Conservation (phyloP, 2,797 vertebrate genomes). For the Stomatorhinus walkeri region DNA sequence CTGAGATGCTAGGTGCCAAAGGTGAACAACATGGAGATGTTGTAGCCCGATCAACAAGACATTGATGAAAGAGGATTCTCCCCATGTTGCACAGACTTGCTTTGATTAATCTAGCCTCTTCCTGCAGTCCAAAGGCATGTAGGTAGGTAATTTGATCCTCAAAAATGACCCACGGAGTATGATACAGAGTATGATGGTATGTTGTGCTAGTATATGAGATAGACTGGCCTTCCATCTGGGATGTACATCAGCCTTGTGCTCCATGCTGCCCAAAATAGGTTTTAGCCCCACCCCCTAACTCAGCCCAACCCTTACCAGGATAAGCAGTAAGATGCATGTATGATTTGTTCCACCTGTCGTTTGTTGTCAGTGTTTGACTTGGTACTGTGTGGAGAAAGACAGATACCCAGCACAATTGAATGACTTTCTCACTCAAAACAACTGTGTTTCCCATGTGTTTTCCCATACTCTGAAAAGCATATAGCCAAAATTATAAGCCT, state of each 20-base stretch:
- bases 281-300: not conserved
- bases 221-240: not conserved
- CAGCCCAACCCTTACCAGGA: not conserved
- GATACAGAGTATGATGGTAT: not conserved
- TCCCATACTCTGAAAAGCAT: not conserved
- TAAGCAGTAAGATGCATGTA: not conserved
- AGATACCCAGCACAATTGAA: not conserved
- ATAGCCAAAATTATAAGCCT: not conserved
- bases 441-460: not conserved
- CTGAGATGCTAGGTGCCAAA: not conserved
- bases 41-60: not conserved
- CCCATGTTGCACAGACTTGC: not conserved
- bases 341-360: not conserved
- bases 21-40: not conserved
- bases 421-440: not conserved
- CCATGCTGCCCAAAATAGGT: not conserved
- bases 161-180: not conserved
- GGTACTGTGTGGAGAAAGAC: not conserved
- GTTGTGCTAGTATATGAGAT: not conserved
- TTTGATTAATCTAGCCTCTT: not conserved
- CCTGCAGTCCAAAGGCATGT: not conserved
- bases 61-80: not conserved
- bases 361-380: not conserved
- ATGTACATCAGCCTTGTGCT: not conserved
- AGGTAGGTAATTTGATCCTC: not conserved